Conservation (phyloP, 2,113 vertebrate species). For the Sminthopsis crassicaudata region DNA sequence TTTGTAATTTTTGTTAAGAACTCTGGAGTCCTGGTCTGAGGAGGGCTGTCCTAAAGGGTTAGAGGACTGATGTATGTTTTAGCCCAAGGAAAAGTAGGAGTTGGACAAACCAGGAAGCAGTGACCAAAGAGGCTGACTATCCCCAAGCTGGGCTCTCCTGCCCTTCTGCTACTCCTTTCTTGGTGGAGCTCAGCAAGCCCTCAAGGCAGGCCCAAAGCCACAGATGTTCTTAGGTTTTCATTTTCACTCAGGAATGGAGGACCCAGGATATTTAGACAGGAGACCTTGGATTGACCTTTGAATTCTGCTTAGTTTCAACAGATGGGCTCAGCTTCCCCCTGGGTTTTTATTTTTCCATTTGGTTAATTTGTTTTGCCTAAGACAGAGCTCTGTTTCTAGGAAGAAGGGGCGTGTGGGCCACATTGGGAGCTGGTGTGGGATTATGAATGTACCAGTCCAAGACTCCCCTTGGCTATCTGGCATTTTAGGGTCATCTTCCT, state of each 20-base stretch:
- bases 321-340: not conserved
- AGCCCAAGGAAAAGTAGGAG: not conserved
- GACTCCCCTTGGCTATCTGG: not conserved
- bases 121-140: not conserved
- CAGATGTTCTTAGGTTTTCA: not conserved
- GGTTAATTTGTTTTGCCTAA: not conserved
- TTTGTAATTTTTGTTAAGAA: slow-evolving; percentile 21
- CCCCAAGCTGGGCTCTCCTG: not conserved
- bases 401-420: not conserved
- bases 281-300: not conserved
- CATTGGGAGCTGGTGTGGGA: not conserved
- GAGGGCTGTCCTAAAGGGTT: not conserved
- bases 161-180: not conserved
- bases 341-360: not conserved
- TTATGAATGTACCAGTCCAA: not conserved
- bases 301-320: not conserved
- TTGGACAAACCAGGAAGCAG: not conserved
- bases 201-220: not conserved
- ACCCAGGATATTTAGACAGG: not conserved
- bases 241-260: not conserved
- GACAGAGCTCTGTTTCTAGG: too few species aligned
- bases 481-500: not conserved
- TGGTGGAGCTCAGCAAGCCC: not conserved
- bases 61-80: not conserved
- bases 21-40: not conserved